These are phyloP conservation scores for Ceraclea dissimilis DNA, from an alignment of 2,888 invertebrate genomes.

Conservation along the genomic window DNA sequence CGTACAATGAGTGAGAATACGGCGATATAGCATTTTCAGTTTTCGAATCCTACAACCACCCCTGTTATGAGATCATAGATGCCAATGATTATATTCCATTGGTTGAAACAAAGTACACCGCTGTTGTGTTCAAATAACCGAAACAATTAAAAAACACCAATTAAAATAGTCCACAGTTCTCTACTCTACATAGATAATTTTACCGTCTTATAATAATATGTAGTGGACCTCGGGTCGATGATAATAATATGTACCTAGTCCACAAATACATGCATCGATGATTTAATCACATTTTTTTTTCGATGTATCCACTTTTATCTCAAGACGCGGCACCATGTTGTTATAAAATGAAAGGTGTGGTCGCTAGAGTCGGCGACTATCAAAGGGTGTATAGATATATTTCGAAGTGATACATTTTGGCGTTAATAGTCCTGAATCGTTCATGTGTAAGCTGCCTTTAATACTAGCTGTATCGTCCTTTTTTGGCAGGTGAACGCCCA, in stretches of 20 bases:
- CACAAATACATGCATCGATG: conserved; percentile 6
- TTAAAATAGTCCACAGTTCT: conserved; percentile 20
- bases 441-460: conserved; percentile 15
- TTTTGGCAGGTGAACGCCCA: conserved; percentile 17
- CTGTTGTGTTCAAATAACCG: conserved; percentile 14
- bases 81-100: conserved; percentile 5
- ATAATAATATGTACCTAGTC: not conserved
- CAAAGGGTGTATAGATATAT: conserved; percentile 14
- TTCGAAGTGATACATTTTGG: conserved; percentile 14
- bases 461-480: conserved; percentile 5
- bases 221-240: not conserved
- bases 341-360: conserved; percentile 19
- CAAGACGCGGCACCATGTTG: not conserved
- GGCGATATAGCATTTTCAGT: too few species aligned
- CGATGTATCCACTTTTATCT: not conserved
- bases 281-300: conserved; percentile 15
- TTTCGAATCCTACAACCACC: too few species aligned
- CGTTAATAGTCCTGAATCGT: conserved; percentile 14
- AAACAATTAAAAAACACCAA: conserved; percentile 22
- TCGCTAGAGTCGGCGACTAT: conserved; percentile 14
- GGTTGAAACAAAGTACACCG: conserved; percentile 5
- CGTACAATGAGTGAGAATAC: too few species aligned
- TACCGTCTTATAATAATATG: not conserved
- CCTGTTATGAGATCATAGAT: too few species aligned
- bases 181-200: conserved; percentile 9